Evolutionary conservation across 1,140 invertebrate species (phyloP), one percentile per base, ranked within the genome.

Genomic region (Macrosteles quadrilineatus): DNA sequence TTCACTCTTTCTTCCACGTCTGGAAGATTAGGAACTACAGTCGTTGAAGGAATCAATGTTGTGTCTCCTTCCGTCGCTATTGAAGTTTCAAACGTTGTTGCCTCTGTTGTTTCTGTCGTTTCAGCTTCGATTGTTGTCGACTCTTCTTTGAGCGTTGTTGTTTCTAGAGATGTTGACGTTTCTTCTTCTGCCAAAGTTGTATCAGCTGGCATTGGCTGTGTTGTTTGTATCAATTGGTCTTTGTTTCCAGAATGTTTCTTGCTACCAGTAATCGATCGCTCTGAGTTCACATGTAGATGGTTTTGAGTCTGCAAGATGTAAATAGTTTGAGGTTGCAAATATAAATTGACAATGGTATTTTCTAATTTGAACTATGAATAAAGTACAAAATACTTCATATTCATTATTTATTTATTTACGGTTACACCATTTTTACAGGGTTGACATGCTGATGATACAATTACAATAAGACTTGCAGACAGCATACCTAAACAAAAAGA

Each of bases 91-190:
- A 32, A 2, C 23, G 36, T 66, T 45, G 63, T 66, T 45, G 36
- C 17, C 17, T 40, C 32, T 66, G 36, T 43, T 29, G 27, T 59
- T 9, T 27, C 55, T 59, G 4, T 29, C 27, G n/a, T 27, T 27
- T 12, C 55, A 27, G 25, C 55, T 27, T 66, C 32, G 2, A 70
- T 17, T 40, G 67, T 76, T 65, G 71, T 75, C 21, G 70, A 73
- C 68, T 70, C 71, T 74, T 75, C 59, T 36, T 31, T 50, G 12
- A 19, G 27, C 14, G 55, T 65, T 17, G 9, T 62, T n/a, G 29
- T 70, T 6, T 25, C n/a, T 67, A 47, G 21, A 21, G 25, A 29
- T 19, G 32, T 71, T 53, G 71, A 70, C 47, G 72, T 75, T n/a
- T 59, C 55, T 27, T 29, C 55, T 9, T 29, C 23, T 11, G 25